Percentiles rank a stretch among this genome's conserved stretches.
Conservation (phyloP, 2,797 vertebrate species). For the Pteropus rufus region DNA sequence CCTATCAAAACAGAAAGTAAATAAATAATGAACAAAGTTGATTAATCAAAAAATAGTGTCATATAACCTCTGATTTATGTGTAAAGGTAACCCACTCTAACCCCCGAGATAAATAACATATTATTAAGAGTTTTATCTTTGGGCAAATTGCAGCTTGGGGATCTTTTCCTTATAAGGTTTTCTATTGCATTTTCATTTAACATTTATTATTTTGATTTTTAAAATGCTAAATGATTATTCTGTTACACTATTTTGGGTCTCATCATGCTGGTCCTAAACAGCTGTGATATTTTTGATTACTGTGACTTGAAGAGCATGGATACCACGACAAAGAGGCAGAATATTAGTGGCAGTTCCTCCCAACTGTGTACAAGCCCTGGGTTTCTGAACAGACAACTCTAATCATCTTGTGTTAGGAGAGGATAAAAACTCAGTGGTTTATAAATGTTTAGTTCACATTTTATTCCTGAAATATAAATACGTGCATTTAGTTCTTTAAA, state of each 20-base stretch:
- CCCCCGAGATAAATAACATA: background rate
- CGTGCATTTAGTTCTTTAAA: background rate
- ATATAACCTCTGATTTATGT: background rate
- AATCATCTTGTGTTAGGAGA: background rate
- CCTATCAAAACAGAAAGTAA: background rate
- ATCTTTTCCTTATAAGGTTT: background rate
- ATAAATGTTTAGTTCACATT: background rate
- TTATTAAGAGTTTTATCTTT: background rate
- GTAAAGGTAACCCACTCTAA: background rate
- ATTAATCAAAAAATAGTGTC: background rate
- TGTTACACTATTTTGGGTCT: background rate
- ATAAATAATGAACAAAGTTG: background rate
- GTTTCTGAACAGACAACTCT: background rate
- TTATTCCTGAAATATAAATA: slow-evolving; percentile 10
- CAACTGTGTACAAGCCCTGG: background rate
- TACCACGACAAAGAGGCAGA: background rate
- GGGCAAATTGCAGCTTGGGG: background rate
- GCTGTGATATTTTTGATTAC: background rate
- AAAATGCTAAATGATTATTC: background rate
- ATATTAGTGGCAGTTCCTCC: background rate
- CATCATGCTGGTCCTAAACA: background rate
- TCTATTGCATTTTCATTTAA: background rate
- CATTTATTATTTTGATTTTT: background rate
- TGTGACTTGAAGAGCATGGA: background rate
- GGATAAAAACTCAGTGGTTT: background rate